Evolutionary conservation across 2,797 vertebrate species (phyloP), one percentile per base, ranked within the genome.

Genomic region (Linurgus olivaceus): DNA sequence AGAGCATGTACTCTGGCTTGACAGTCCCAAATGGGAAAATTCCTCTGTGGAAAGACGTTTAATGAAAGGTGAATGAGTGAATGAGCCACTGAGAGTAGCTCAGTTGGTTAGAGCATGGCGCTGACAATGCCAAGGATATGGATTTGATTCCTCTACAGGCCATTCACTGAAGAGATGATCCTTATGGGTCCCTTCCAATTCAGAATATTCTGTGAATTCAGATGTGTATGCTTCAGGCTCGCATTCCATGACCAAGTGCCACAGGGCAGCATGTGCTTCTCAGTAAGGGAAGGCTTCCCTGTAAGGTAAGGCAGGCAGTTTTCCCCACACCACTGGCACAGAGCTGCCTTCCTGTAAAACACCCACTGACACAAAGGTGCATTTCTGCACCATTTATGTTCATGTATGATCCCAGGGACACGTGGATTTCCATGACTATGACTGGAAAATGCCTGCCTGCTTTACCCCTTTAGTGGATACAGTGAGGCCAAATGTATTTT

Each of bases 341-440:
- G 62, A 40, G 59, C 75, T 68, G 54, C 45, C 28, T 14, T 33
- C 44, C 62, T 40, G 51, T 35, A 20, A 72, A 92, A 61, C 1
- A 4, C 16, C 23, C 4, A 5, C 47, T 54, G 54, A 47, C 51
- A 25, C 18, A 50, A n/a, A 74, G 19, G 17, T 24, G 25, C 6
- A 3, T 68, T 62, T 87, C 51, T 31, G 29, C 45, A 38, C 37
- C 37, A 38, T 38, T 11, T 38, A 38, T 38, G 37, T 13, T 24
- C 37, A 20, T 0, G 2, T 31, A 33, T 1, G 6, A 58, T 28
- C 35, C 24, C 17, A 47, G 66, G 29, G 93, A 45, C 44, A 42
- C 8, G 17, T 1, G 4, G 7, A 42, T 50, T 48, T 71, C 45
- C 0, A 0, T 4, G 9, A 55, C 57, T 40, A 13, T 12, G 24